Percentiles rank a stretch among this genome's conserved stretches.
Evolutionary conservation across 2,888 invertebrate genomes (phyloP).

Genomic region (Bibio marci): DNA sequence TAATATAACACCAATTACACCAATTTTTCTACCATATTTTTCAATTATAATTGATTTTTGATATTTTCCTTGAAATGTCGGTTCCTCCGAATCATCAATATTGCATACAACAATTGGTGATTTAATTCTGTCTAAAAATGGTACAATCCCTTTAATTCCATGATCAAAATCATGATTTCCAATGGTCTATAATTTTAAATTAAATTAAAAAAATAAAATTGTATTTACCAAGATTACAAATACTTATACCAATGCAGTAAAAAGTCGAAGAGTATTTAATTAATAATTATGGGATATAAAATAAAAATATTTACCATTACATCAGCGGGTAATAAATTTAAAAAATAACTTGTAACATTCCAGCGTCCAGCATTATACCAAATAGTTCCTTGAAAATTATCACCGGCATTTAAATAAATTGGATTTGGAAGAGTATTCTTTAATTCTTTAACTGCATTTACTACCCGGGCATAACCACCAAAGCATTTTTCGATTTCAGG

Average conservation of each 20-base stretch:
- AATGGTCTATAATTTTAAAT: too few relatives aligned
- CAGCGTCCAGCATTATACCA: slow-evolving; percentile 61
- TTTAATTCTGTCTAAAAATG: slow-evolving; percentile 44
- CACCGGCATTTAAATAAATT: slow-evolving; percentile 58
- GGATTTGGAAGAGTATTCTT: too few relatives aligned
- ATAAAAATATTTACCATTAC: slow-evolving; percentile 55
- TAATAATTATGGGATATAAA: too few relatives aligned
- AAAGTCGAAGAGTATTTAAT: too few relatives aligned
- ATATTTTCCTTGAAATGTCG: slow-evolving; percentile 41
- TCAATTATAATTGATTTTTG: slow-evolving; percentile 45
- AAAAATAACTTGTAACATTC: slow-evolving; percentile 54
- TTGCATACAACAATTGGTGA: slow-evolving; percentile 58
- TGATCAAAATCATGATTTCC: slow-evolving; percentile 83
- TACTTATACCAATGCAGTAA: too few relatives aligned
- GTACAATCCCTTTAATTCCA: slow-evolving; percentile 49
- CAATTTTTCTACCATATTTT: slow-evolving; percentile 46
- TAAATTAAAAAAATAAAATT: too few relatives aligned
- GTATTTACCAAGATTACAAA: too few relatives aligned
- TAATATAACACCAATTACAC: slow-evolving; percentile 61
- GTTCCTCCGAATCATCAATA: slow-evolving; percentile 51
- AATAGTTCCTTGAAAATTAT: slow-evolving; percentile 71
- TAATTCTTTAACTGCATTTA: too few relatives aligned
- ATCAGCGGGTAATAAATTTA: slow-evolving; percentile 58
- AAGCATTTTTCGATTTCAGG: slow-evolving; percentile 18
- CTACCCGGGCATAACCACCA: too few relatives aligned